phyloP scores from a whole-genome alignment of 2,888 invertebrate genomes.

The Leptura quadrifasciata region DNA sequence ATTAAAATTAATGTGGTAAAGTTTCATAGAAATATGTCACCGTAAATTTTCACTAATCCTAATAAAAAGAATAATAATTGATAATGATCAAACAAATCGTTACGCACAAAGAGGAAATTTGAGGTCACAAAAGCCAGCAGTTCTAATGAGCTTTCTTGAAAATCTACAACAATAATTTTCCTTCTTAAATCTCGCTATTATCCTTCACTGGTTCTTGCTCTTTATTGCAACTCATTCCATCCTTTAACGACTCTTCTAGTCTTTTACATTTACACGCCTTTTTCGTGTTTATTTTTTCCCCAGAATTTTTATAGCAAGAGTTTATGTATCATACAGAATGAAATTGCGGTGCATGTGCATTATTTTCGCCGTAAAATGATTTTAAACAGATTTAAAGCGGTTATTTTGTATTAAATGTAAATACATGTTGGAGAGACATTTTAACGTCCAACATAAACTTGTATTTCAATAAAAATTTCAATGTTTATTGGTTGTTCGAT shows the following conservation, averaged over 20 bases:
- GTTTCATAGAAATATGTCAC: background rate
- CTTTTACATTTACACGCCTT: conserved; percentile 39
- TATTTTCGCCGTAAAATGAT: conserved; percentile 9
- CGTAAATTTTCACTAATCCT: background rate
- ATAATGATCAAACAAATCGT: conserved; percentile 2
- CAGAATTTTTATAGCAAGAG: conserved; percentile 22
- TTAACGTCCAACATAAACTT: background rate
- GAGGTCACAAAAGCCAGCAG: conserved; percentile 5
- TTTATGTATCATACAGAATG: conserved; percentile 12
- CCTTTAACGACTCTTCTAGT: conserved; percentile 19
- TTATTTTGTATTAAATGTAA: conserved; percentile 21
- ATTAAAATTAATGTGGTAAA: background rate
- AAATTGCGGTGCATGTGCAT: conserved; percentile 35
- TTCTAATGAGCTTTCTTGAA: conserved; percentile 31
- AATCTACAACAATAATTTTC: conserved; percentile 40
- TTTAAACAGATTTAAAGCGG: conserved; percentile 21
- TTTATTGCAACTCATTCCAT: conserved; percentile 35
- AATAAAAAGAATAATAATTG: background rate
- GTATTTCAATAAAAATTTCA: background rate
- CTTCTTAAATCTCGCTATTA: conserved; percentile 28
- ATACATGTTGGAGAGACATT: conserved; percentile 1
- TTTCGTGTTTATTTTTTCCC: conserved; percentile 36
- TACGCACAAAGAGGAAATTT: background rate
- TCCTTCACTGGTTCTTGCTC: conserved; percentile 14
- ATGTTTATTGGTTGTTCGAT: background rate